Evolutionary conservation across 2,797 vertebrate genomes (phyloP), one percentile per base, ranked within the genome.

Genomic region (Meriones psammophilus): DNA sequence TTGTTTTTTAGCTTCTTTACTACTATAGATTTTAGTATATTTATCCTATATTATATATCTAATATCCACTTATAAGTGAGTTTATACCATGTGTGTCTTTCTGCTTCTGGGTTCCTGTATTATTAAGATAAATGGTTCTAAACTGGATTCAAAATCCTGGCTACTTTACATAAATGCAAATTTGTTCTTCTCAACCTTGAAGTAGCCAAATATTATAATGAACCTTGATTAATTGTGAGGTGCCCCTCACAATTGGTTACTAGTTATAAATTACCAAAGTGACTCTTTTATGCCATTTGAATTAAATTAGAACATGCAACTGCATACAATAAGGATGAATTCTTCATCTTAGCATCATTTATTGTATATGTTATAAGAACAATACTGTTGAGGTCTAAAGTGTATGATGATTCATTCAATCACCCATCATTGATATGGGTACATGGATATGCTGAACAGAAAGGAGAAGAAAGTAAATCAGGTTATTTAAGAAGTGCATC

Each of bases 141-240:
- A 94, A 2, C 15, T 71, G 20, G 58, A 78, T 15, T 78, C 5
- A 68, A 87, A 89, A 92, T 60, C 3, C 18, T 94, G 79, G 84
- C 20, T 58, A 62, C 24, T 92, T 88, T 81, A 62, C 60, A 91
- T 30, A 76, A 39, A 30, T 84, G 50, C 58, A 76, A 76, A 88
- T 69, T 71, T 89, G n/a, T 79, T 94, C 17, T 92, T 91, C 12
- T 81, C 26, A 73, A 30, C 83, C 66, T 88, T 93, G 33, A 97
- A 84, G 94, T 79, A 89, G 50, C 17, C 78, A 36, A 68, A 77
- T 69, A 81, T 78, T 68, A 10, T 71, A 50, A 26, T 39, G 8
- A 68, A 20, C 30, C 83, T 89, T 66, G 87, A 92, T 62, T 92
- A 95, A 92, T 42, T 86, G 66, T 80, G 66, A 96, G 8, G 22